Conservation (phyloP, 2,888 invertebrate genomes). For the Andrena chrysosceles region DNA sequence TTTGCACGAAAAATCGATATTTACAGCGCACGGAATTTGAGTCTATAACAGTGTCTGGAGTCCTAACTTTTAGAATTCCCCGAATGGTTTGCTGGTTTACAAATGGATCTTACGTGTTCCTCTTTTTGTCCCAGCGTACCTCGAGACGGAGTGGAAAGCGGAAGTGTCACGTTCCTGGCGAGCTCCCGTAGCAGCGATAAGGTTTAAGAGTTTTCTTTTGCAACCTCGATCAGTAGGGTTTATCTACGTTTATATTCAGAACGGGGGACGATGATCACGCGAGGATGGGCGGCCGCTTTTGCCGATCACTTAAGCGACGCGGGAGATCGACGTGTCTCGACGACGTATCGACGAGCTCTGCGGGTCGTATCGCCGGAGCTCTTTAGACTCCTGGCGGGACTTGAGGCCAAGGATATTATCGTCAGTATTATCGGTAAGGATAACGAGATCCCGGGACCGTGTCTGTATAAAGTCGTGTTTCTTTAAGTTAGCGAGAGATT, state of each 20-base stretch:
- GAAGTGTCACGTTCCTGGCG: constrained; percentile 19
- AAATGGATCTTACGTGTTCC: neutral
- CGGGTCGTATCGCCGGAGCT: neutral
- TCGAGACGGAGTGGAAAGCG: neutral
- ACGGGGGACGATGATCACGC: constrained; percentile 52
- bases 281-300: neutral
- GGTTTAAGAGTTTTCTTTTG: constrained; percentile 60
- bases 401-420: constrained; percentile 20
- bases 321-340: constrained; percentile 18
- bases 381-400: constrained; percentile 10
- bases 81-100: neutral
- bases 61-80: too few relatives aligned
- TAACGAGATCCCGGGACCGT: neutral
- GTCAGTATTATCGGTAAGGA: constrained; percentile 56
- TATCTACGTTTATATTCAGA: constrained; percentile 54
- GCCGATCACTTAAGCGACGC: neutral
- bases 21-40: too few relatives aligned
- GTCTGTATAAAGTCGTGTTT: constrained; percentile 9
- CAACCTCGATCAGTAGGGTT: constrained; percentile 58
- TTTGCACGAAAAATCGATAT: neutral
- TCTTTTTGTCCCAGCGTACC: neutral
- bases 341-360: constrained; percentile 30
- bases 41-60: too few relatives aligned
- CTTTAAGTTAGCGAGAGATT: constrained; percentile 26
- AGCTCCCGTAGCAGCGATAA: constrained; percentile 56